These are phyloP conservation scores for Falco columbarius DNA, from an alignment of 2,797 vertebrate species.

Conservation along the genomic window DNA sequence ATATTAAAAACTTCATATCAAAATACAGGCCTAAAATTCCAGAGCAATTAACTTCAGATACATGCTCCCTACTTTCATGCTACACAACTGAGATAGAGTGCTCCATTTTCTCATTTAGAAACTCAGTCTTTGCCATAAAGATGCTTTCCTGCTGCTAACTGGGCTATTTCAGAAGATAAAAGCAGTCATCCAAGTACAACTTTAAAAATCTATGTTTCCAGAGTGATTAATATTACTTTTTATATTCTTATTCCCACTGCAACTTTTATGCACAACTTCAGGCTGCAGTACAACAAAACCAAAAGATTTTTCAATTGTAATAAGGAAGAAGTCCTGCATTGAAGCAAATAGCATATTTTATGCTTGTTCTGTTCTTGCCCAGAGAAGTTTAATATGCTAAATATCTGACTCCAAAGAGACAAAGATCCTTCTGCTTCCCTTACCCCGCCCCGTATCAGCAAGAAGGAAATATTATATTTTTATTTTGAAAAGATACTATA, in stretches of 20 bases:
- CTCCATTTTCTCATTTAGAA: neutral
- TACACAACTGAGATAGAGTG: neutral
- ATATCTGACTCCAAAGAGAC: neutral
- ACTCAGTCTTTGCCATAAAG: neutral
- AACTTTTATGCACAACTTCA: conserved; percentile 41
- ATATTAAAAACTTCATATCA: neutral
- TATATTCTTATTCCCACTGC: conserved; percentile 20
- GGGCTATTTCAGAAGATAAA: conserved; percentile 14
- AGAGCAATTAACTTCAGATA: neutral
- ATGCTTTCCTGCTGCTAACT: neutral
- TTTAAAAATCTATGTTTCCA: neutral
- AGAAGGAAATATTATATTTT: neutral
- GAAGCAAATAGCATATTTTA: neutral
- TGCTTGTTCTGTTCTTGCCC: neutral
- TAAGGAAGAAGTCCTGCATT: neutral
- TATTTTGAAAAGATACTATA: neutral
- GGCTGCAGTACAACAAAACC: conserved; percentile 27
- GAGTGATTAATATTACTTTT: conserved; percentile 6
- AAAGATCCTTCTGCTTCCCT: neutral
- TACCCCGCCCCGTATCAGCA: neutral
- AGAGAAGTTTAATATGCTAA: neutral
- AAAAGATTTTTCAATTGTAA: neutral
- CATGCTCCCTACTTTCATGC: neutral
- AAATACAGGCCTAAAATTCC: neutral
- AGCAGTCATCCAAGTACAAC: neutral